Base-by-base conservation (phyloP, 2,797 vertebrate species). In the Muscicapa striata region DNA sequence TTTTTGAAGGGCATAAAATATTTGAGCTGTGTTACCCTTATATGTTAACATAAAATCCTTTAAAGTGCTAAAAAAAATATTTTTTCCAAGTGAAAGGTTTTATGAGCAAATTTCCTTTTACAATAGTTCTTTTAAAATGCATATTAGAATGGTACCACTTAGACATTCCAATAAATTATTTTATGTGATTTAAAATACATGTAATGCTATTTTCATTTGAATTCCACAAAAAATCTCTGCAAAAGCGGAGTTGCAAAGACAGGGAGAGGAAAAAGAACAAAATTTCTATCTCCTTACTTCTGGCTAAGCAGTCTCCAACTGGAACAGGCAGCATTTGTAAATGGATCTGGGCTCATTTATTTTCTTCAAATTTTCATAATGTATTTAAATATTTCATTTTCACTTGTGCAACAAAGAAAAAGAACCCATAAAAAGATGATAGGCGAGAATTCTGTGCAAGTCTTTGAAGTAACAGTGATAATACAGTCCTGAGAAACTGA, bases 391-490 rank as follows among this genome's bases (percentile, higher is more conserved):
- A 85, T 84, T 95, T 78, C n/a, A 72, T 95, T 95, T 96, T 91
- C 55, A 80, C 79, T 92, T 51, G 46, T 89, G 85, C 84, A 95
- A 93, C 66, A 85, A 95, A 96, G 51, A 91, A 90, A 78, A 94
- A 62, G 51, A 76, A 77, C 61, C 26, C 89, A 72, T 75, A 74
- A 94, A 95, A 96, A 91, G 18, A 68, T 64, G 58, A 94, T 73
- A 84, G 26, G 15, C 34, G 6, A 94, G 36, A 90, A 89, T 61
- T 95, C 76, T 77, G 22, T 48, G 75, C 67, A 85, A 84, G 51
- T 79, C 89, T 97, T 74, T 87, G 78, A 97, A 95, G 40, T 84
- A 90, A 92, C 48, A 64, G 84, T 91, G 87, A 58, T 90, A 96
- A 95, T 94, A 52, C 48, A 91, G 82, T 83, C 68, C 86, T 4